Evolutionary conservation across 2,888 invertebrate species (phyloP), one percentile per base, ranked within the genome.

Genomic region (Podotricha telesiphe): DNA sequence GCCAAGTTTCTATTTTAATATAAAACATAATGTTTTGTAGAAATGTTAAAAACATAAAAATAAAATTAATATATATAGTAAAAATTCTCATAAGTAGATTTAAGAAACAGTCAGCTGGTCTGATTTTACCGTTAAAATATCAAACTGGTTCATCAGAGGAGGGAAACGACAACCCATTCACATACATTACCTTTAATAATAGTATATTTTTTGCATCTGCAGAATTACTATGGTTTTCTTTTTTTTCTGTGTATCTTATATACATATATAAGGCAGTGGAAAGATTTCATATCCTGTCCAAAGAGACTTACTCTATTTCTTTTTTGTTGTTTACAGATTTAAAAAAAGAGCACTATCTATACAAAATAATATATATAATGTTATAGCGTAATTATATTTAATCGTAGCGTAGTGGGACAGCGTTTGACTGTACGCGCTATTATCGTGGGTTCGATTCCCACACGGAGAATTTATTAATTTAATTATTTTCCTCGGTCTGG

Each of bases 91-190:
- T 15, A 28, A 22, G 28, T 22, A 53, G 28, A 28, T n/a, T 17
- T 28, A 53, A 22, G n/a, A 53, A 28, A 8, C 28, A 28, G 28
- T 11, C 55, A 17, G 5, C 34, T 17, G 34, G 17, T 37, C 34
- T 1, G 55, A 17, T 17, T 55, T 55, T 55, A 55, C 55, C 55
- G 55, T 55, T 55, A 55, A 55, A 55, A 55, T 37, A 17, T 34
- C 55, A 37, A 37, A 55, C 55, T 17, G 55, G 55, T 55, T 28
- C 55, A 34, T 55, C 34, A 55, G 28, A 55, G 28, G 55, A 55
- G 34, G 55, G 55, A 55, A 55, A 55, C 55, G 55, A 37, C 55
- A 6, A 37, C 34, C 55, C 34, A 55, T 55, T 55, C 55, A 55
- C 55, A 55, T 55, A 55, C n/a, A 55, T 55, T 37, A 55, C 17